phyloP scores from a whole-genome alignment of 2,888 invertebrate species.

The Xestia ashworthii region DNA sequence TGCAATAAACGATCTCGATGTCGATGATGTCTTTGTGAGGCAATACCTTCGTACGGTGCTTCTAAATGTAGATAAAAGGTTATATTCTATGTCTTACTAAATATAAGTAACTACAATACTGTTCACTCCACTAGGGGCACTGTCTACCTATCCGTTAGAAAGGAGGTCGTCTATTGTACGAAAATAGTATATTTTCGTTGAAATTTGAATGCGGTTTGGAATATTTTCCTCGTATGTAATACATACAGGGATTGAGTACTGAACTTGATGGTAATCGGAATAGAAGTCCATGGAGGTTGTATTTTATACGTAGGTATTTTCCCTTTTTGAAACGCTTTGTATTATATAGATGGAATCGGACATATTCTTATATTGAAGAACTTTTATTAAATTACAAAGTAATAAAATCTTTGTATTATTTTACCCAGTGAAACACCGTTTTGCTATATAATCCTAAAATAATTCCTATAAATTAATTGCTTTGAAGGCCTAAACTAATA shows the following conservation, averaged over 20 bases:
- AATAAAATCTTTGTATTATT: constrained; percentile 74
- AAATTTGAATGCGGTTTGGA: constrained; percentile 61
- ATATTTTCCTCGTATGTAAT: constrained; percentile 61
- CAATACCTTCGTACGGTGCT: constrained; percentile 73
- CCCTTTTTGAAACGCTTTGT: constrained; percentile 89
- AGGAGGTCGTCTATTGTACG: constrained; percentile 79
- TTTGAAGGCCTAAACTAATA: background rate
- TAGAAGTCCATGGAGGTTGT: constrained; percentile 80
- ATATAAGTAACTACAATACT: constrained; percentile 57
- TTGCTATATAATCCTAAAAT: background rate
- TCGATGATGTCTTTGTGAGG: constrained; percentile 65
- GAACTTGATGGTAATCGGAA: constrained; percentile 74
- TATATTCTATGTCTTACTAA: constrained; percentile 48
- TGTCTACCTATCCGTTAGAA: constrained; percentile 46
- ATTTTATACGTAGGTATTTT: constrained; percentile 88
- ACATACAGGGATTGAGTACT: constrained; percentile 66
- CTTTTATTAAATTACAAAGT: constrained; percentile 89
- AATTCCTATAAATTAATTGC: background rate
- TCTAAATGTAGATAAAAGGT: constrained; percentile 66
- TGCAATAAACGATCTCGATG: constrained; percentile 81
- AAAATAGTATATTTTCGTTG: constrained; percentile 65
- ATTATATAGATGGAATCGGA: constrained; percentile 89
- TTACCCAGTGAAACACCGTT: constrained; percentile 14
- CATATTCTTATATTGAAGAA: constrained; percentile 90
- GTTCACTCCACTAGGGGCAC: constrained; percentile 54